These are phyloP conservation scores for Lithophane ornitopus DNA, from an alignment of 2,888 invertebrate species.

Conservation along the genomic window DNA sequence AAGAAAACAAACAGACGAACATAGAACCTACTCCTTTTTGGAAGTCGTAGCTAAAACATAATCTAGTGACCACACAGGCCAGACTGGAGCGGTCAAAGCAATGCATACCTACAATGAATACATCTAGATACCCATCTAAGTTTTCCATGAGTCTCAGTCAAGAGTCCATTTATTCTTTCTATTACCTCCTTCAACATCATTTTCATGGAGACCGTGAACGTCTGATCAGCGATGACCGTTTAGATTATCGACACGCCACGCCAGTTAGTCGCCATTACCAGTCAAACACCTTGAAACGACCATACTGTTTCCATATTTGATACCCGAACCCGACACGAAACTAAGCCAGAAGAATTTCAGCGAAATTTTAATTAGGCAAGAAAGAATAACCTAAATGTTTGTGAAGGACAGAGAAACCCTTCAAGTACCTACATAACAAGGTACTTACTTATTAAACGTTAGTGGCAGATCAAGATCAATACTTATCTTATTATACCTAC, in stretches of 20 bases:
- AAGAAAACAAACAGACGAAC: no score
- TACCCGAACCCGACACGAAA: constrained; percentile 48
- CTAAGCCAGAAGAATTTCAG: constrained; percentile 32
- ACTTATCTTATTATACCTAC: neutral
- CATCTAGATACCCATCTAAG: neutral
- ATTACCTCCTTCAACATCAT: constrained; percentile 21
- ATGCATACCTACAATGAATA: no score
- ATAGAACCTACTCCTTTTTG: no score
- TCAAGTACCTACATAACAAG: neutral
- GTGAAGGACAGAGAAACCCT: constrained; percentile 27
- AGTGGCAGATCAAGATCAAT: neutral
- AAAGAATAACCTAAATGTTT: constrained; percentile 24
- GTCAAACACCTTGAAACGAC: constrained; percentile 42
- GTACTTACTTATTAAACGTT: neutral
- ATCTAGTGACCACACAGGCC: no score
- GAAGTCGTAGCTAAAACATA: no score
- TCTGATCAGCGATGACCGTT: constrained; percentile 57
- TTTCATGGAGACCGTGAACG: constrained; percentile 11
- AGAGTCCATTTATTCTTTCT: constrained; percentile 8
- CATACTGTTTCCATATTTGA: constrained; percentile 48
- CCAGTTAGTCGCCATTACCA: constrained; percentile 39
- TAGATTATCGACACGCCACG: constrained; percentile 67
- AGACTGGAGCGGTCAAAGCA: no score
- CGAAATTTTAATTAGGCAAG: constrained; percentile 19
- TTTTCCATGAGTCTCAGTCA: neutral